Base-by-base conservation (phyloP, 2,888 invertebrate species). In the Amphipoea oculea region DNA sequence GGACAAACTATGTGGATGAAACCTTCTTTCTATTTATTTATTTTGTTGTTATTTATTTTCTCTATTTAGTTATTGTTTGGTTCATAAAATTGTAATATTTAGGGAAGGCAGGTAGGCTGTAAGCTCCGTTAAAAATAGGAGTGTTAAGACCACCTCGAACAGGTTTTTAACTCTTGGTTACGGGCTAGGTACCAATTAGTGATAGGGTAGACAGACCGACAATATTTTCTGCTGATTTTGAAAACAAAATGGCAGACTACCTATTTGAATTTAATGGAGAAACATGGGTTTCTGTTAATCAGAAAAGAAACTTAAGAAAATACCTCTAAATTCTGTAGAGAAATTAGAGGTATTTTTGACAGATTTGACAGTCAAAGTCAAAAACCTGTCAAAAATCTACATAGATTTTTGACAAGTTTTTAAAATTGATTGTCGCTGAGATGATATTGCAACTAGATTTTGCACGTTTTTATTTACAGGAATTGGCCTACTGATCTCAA, bases 41-140 rank as follows among this genome's bases (percentile, higher is more conserved):
- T 63, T 4, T 80, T 48, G 4, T 80, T 48, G 82, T 83, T 2
- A 23, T 76, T 9, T 80, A 68, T 57, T 29, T 77, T 29, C 20
- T 63, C 5, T 83, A 83, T 68, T 4, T 57, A 77, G 1, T 57
- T 29, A 83, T 80, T 68, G 54, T 80, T 14, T 80, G 83, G 80
- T 80, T 77, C 23, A 80, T 80, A 6, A 83, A 57, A 68, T 83
- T 80, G 45, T 80, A 62, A 79, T 20, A 4, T 17, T 45, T 9
- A 12, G 11, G 40, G 12, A 17, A 42, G 29, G 20, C 29, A 72
- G 42, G n/a, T 23, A 67, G 3, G 9, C 29, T 66, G 14, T 5
- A 5, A 23, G 45, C 9, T 73, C 0, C 9, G 29, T 23, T 23
- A 20, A 14, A 45, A 29, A 63, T 65, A 45, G 14, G 7, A 60